Evolutionary conservation across 2,113 vertebrate species (phyloP), one percentile per base, ranked within the genome.

Genomic region (Coryphaenoides rupestris): DNA sequence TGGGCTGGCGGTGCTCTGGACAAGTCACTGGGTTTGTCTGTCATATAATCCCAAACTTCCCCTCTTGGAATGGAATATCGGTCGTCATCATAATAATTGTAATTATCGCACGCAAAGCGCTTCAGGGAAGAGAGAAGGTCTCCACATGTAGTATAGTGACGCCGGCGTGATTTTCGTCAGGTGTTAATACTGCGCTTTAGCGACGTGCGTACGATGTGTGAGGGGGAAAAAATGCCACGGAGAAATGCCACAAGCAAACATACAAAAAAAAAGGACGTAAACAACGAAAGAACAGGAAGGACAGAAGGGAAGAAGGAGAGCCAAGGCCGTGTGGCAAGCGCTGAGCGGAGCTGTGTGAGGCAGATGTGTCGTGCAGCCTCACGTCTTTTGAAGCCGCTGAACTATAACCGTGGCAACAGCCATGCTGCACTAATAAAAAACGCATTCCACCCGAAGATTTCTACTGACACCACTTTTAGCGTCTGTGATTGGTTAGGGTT

Each of bases 371-470:
- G n/a, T n/a, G 61, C 65, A 68, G 71, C 54, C 66, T 58, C 69
- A 62, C 46, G 60, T 80, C 63, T 73, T 75, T 84, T 79, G 45
- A 84, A 66, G 52, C 62, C 69, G 68, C 33, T 73, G 76, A 83
- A 72, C 62, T 65, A 52, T 72, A 62, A n/a, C 62, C 73, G 23
- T 78, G 83, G 69, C 69, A 63, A 60, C 73, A 75, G 72, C 72
- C 85, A 83, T 82, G 78, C 72, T 78, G 72, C 71, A 75, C 56
- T 68, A 73, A 84, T 81, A 73, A 84, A 87, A 12, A 80, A 68
- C 53, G 77, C 79, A 88, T 89, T 86, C 85, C 80, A 69, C 47
- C 70, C 46, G 22, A 12, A 66, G 72, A 74, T 70, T 66, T 80
- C 68, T 70, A 54, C 66, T 74, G 62, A 79, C 63, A 22, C 46